Evolutionary conservation across 2,113 vertebrate species (phyloP).

Genomic region (Chamaea fasciata): DNA sequence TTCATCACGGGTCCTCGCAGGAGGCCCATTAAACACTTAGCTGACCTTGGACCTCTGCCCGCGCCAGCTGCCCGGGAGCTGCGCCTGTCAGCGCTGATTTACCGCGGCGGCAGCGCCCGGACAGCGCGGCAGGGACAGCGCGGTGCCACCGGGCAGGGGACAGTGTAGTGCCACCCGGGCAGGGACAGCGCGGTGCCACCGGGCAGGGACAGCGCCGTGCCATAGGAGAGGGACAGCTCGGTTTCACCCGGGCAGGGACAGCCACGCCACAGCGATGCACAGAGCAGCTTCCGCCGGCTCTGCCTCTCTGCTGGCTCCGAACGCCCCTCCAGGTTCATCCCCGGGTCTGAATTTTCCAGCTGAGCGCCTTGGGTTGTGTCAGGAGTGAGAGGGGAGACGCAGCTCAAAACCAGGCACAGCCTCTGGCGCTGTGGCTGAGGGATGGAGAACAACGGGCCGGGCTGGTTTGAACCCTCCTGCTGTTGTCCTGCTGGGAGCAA

Average conservation of each 20-base stretch:
- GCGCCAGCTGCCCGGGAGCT: neutral
- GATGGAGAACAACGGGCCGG: neutral
- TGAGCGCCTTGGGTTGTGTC: neutral
- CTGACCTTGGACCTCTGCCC: conserved; percentile 56
- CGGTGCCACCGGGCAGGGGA: neutral
- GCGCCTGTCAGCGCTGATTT: neutral
- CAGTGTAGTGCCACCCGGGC: neutral
- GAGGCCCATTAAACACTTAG: conserved; percentile 47
- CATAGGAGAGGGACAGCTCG: neutral
- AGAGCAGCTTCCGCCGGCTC: neutral
- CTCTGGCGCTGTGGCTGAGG: neutral
- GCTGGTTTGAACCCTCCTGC: fast-evolving
- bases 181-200: no score
- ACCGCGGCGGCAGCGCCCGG: neutral
- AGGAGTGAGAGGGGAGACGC: fast-evolving
- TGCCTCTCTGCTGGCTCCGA: neutral
- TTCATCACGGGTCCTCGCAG: conserved; percentile 14
- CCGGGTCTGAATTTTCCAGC: neutral
- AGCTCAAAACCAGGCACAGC: neutral
- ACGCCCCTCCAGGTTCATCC: neutral
- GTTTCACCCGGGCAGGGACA: neutral
- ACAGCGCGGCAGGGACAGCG: no score
- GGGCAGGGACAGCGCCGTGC: no score
- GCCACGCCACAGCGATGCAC: fast-evolving
- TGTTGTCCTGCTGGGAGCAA: neutral